phyloP scores from a whole-genome alignment of 2,888 invertebrate species.

The Eilema griseolum region DNA sequence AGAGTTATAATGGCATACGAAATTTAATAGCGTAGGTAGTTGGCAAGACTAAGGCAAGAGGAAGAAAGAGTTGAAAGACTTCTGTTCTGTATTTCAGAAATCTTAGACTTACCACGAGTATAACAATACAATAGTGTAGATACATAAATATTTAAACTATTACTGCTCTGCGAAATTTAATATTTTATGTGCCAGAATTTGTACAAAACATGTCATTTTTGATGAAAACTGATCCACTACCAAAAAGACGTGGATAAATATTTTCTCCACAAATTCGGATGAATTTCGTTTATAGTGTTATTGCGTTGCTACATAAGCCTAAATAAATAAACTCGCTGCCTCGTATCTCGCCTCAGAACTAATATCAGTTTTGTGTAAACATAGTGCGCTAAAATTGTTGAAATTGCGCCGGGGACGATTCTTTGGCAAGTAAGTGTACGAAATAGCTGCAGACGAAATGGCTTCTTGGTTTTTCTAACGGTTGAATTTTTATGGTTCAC shows the following conservation, averaged over 20 bases:
- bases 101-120: not conserved
- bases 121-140: not conserved
- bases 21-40: not conserved
- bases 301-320: slow-evolving; percentile 50
- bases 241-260: slow-evolving; percentile 33
- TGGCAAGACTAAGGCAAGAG: not conserved
- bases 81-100: too few relatives aligned
- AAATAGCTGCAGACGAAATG: slow-evolving; percentile 36
- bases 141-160: too few relatives aligned
- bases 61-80: not conserved
- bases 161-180: too few relatives aligned
- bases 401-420: slow-evolving; percentile 58
- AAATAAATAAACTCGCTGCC: slow-evolving; percentile 61
- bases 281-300: slow-evolving; percentile 54
- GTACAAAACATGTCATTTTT: not conserved
- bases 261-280: slow-evolving; percentile 31
- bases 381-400: slow-evolving; percentile 62
- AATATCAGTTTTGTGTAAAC: slow-evolving; percentile 68
- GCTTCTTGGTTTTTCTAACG: slow-evolving; percentile 52
- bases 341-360: slow-evolving; percentile 62
- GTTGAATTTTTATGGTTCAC: slow-evolving; percentile 55
- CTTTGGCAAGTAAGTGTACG: slow-evolving; percentile 57
- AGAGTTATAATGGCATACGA: not conserved
- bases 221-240: not conserved
- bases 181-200: not conserved